phyloP scores from a whole-genome alignment of 2,888 invertebrate species.

The Tenodera sinensis region DNA sequence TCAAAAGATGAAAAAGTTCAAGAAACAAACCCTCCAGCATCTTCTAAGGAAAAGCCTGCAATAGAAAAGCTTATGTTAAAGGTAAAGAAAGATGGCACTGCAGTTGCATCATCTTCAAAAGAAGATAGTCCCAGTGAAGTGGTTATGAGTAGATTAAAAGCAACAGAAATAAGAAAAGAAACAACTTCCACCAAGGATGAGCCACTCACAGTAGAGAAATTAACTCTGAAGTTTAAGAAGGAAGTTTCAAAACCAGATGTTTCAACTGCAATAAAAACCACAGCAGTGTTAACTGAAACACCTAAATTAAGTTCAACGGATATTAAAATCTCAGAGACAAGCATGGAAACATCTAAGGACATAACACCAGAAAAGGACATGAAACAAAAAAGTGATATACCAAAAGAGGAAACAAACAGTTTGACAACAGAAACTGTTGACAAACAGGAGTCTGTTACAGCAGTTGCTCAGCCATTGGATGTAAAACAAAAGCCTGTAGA shows the following conservation, averaged over 20 bases:
- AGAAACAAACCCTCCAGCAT: not conserved
- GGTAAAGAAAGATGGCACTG: constrained; percentile 14
- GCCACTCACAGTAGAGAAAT: constrained; percentile 13
- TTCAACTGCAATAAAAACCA: not conserved
- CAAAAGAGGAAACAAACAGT: constrained; percentile 2
- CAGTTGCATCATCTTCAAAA: not conserved
- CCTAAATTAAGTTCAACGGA: not conserved
- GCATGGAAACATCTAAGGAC: not conserved
- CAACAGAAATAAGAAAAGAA: not conserved
- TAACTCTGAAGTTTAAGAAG: constrained; percentile 26
- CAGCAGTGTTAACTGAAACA: not conserved
- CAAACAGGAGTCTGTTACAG: not conserved
- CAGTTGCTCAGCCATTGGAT: not conserved
- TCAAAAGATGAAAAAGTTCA: not conserved
- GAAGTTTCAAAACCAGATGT: constrained; percentile 11
- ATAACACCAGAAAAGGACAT: not conserved
- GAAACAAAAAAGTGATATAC: not conserved
- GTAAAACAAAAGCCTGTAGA: not conserved
- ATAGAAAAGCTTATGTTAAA: constrained; percentile 24
- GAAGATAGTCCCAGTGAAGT: constrained; percentile 3
- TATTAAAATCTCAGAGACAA: not conserved
- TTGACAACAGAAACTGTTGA: not conserved
- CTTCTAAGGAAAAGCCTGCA: constrained; percentile 7
- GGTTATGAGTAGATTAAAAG: not conserved
- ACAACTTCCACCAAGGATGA: not conserved